These are phyloP conservation scores for Aplysina aerophoba DNA, from an alignment of 37 sponge, comb jelly and placozoan genomes.

Conservation along the genomic window DNA sequence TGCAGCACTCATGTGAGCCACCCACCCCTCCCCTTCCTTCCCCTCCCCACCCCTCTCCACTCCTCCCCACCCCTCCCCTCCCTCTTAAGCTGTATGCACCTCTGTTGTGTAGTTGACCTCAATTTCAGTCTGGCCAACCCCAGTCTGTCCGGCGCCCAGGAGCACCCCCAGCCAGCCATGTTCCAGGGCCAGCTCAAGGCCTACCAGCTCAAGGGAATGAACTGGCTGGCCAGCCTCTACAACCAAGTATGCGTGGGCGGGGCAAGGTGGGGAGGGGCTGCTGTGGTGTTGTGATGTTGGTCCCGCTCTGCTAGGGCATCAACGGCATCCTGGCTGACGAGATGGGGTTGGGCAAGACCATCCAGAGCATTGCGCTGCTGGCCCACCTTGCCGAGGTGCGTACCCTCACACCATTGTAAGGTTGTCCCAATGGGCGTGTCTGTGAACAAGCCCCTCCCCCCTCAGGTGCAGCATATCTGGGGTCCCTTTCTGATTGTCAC, in stretches of 20 bases:
- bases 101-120: constrained; percentile 67
- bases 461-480: constrained; percentile 84
- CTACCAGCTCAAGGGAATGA: constrained; percentile 97
- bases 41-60: background rate
- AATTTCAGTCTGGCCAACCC: constrained; percentile 89
- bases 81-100: background rate
- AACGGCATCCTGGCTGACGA: constrained; percentile 97
- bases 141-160: constrained; percentile 55
- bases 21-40: background rate
- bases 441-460: too few relatives aligned
- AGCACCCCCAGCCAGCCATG: constrained; percentile 78
- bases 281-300: background rate
- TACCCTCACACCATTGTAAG: background rate
- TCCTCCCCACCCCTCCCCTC: constrained; percentile 1
- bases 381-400: constrained; percentile 86
- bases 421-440: background rate
- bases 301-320: constrained; percentile 71
- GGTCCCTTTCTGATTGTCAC: constrained; percentile 93
- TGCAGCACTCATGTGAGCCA: constrained; percentile 52
- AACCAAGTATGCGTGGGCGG: constrained; percentile 61
- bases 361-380: constrained; percentile 89
- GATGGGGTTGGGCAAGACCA: constrained; percentile 97
- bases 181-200: constrained; percentile 85
- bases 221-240: constrained; percentile 93
- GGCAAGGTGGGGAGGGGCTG: background rate